Conservation (phyloP, 2,113 vertebrate genomes). For the Cacatua alba region DNA sequence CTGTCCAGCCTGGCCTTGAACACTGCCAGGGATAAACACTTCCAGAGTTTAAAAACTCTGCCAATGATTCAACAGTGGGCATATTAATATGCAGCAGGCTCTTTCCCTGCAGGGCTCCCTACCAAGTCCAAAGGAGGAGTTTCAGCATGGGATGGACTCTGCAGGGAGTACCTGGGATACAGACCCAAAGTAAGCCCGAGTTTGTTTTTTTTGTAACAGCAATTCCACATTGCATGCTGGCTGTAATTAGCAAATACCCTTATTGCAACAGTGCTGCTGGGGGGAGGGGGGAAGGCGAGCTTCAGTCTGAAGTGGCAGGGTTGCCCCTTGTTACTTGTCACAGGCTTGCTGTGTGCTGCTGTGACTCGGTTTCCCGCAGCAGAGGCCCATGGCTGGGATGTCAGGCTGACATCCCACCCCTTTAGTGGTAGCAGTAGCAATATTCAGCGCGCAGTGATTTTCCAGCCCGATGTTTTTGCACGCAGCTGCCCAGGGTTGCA, state of each 20-base stretch:
- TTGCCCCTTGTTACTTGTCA: fast-evolving
- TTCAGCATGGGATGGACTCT: fast-evolving
- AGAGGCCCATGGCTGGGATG: fast-evolving
- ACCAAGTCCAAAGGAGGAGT: background rate
- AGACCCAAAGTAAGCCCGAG: background rate
- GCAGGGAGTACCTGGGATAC: background rate
- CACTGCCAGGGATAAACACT: background rate
- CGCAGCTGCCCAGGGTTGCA: background rate
- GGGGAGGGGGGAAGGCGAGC: background rate
- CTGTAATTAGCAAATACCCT: background rate
- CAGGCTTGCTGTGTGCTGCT: background rate
- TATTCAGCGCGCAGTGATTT: background rate
- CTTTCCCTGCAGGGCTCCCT: fast-evolving
- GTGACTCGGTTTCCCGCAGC: fast-evolving
- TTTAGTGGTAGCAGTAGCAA: background rate
- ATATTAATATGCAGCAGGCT: background rate
- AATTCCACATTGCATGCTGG: background rate
- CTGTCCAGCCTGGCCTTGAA: background rate
- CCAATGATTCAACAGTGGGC: fast-evolving
- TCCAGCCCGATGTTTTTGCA: background rate
- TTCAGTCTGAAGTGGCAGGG: background rate
- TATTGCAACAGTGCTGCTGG: fast-evolving
- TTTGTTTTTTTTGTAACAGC: background rate
- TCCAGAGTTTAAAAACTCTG: background rate
- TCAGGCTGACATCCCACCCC: background rate